Conservation (phyloP, 2,113 vertebrate genomes). For the Phalacrocorax brasilianus region DNA sequence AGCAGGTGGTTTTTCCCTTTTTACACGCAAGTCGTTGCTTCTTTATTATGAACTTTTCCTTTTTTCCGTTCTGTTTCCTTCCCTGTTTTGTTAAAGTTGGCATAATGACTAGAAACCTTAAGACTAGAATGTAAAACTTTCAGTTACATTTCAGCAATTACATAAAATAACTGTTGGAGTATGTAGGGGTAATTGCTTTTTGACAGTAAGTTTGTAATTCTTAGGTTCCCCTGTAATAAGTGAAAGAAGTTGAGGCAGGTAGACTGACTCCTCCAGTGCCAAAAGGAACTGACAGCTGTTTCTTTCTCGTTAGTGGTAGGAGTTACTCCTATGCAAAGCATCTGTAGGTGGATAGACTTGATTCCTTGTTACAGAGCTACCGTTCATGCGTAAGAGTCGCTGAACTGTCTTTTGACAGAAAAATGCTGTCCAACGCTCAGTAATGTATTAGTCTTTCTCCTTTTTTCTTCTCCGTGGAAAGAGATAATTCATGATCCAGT, state of each 20-base stretch:
- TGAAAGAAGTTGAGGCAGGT: neutral
- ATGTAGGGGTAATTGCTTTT: neutral
- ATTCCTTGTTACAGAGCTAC: neutral
- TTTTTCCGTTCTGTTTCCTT: neutral
- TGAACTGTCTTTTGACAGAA: neutral
- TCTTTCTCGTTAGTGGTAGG: neutral
- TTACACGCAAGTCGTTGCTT: neutral
- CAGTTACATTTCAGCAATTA: neutral
- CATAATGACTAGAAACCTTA: rapidly evolving
- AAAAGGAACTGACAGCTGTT: neutral
- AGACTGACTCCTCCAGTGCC: neutral
- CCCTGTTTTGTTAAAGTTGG: neutral
- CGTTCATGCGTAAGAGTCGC: neutral
- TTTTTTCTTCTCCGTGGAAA: neutral
- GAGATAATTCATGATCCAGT: neutral
- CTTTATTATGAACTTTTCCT: neutral
- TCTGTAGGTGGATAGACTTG: neutral
- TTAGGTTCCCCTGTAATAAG: neutral
- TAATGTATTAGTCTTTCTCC: neutral
- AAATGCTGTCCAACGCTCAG: neutral
- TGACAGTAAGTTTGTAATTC: neutral
- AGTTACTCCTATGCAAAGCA: neutral
- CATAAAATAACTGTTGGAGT: neutral
- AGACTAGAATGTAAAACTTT: neutral
- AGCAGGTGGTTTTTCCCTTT: rapidly evolving